Conservation (phyloP, 2,888 invertebrate species). For the Hanleya hanleyi region DNA sequence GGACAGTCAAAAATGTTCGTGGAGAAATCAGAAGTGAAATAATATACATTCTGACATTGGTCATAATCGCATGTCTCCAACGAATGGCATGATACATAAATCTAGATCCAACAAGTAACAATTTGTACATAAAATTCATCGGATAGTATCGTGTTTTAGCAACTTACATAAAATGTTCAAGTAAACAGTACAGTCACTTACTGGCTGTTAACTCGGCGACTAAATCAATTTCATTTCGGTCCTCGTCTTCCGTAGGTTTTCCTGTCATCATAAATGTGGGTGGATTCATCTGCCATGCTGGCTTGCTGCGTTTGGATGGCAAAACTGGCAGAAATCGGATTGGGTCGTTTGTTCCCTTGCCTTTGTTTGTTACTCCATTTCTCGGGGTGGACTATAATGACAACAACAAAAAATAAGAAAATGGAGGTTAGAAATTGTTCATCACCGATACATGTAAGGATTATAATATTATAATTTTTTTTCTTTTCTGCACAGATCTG, state of each 20-base stretch:
- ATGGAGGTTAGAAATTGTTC: not conserved
- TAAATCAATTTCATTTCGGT: constrained; percentile 63
- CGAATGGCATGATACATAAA: no score
- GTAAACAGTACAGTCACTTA: constrained; percentile 57
- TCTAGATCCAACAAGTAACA: no score
- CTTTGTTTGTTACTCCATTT: constrained; percentile 57
- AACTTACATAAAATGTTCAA: no score
- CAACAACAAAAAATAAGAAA: not conserved
- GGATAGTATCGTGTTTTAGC: not conserved
- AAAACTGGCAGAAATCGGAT: constrained; percentile 71
- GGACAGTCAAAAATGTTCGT: no score
- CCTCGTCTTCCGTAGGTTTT: constrained; percentile 51
- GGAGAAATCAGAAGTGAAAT: no score
- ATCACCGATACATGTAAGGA: no score
- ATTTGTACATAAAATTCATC: no score
- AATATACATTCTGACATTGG: no score
- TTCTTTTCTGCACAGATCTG: not conserved
- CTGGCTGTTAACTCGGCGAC: constrained; percentile 69
- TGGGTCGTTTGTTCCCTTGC: constrained; percentile 70
- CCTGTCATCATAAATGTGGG: constrained; percentile 69
- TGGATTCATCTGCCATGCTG: constrained; percentile 69
- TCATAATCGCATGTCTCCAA: no score
- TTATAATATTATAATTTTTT: no score
- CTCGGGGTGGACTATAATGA: constrained; percentile 46
- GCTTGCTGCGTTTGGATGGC: constrained; percentile 70